These are phyloP conservation scores for Oscarella lobularis DNA, from an alignment of 37 sponge, comb jelly and placozoan genomes.

Conservation along the genomic window DNA sequence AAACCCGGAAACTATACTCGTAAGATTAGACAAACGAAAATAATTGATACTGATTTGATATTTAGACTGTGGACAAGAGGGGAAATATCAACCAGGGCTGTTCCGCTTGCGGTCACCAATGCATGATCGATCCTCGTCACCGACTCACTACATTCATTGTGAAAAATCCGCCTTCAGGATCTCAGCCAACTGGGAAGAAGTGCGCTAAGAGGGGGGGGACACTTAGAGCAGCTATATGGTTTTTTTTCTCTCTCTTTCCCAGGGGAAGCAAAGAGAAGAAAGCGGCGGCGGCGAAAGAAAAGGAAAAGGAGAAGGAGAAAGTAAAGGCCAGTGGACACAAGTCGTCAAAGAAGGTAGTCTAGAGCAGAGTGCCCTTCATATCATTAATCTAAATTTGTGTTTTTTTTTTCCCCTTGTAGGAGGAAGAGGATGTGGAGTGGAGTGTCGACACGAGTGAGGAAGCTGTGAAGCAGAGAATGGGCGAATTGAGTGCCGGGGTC, in stretches of 20 bases:
- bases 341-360: constrained; percentile 16
- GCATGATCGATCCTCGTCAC: constrained; percentile 58
- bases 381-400: background rate
- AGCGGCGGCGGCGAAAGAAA: constrained; percentile 13
- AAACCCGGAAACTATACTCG: constrained; percentile 94
- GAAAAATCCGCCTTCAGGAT: constrained; percentile 71
- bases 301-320: constrained; percentile 27
- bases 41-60: background rate
- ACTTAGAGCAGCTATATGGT: background rate
- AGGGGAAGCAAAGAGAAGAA: constrained; percentile 34
- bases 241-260: background rate
- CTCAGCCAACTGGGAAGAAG: constrained; percentile 36
- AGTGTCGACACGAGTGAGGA: constrained; percentile 69
- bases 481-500: constrained; percentile 32
- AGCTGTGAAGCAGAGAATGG: constrained; percentile 61
- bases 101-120: constrained; percentile 82
- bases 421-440: constrained; percentile 55
- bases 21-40: too few species aligned
- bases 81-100: constrained; percentile 57
- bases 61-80: constrained; percentile 22
- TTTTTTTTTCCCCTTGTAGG: background rate
- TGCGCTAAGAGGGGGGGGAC: background rate
- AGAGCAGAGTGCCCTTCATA: background rate
- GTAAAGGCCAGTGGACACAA: background rate
- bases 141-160: constrained; percentile 79